Evolutionary conservation across 2,888 invertebrate genomes (phyloP).

Genomic region (Byasa hedistus): DNA sequence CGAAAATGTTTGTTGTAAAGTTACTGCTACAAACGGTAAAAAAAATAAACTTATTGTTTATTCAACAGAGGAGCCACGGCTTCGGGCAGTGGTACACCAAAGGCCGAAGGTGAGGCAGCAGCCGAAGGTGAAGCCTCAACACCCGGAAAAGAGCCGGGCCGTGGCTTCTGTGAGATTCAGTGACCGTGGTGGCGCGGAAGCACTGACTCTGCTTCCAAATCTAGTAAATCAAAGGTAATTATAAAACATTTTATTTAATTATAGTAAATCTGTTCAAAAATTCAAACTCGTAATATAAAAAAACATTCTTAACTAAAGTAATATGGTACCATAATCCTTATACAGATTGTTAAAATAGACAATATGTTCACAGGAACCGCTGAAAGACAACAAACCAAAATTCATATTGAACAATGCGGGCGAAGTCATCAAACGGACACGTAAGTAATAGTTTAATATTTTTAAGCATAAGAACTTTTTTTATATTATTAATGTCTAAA

Average conservation of each 20-base stretch:
- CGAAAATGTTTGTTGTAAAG: neutral
- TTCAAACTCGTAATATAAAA: too few species aligned
- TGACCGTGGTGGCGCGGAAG: conserved; percentile 81
- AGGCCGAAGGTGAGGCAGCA: conserved; percentile 58
- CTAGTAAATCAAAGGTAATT: conserved; percentile 73
- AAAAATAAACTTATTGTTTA: neutral
- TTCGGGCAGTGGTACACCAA: conserved; percentile 62
- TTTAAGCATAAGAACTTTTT: neutral
- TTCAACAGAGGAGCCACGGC: conserved; percentile 53
- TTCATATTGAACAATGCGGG: conserved; percentile 77
- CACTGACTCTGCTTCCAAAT: conserved; percentile 78
- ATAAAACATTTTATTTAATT: neutral
- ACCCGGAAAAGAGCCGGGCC: conserved; percentile 74
- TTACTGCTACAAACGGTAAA: neutral
- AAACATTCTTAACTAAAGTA: neutral
- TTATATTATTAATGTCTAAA: neutral
- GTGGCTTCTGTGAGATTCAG: conserved; percentile 81
- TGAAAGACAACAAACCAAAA: conserved; percentile 71
- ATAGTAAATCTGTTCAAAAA: too few species aligned
- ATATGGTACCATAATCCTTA: neutral
- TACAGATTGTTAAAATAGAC: neutral
- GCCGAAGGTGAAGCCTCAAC: conserved; percentile 60
- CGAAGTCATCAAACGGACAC: conserved; percentile 73
- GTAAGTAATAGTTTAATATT: conserved; percentile 43
- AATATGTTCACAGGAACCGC: conserved; percentile 59